Percentiles rank a stretch among this genome's conserved stretches.
Conservation (phyloP, 2,113 vertebrate genomes). For the Maccullochella peelii region DNA sequence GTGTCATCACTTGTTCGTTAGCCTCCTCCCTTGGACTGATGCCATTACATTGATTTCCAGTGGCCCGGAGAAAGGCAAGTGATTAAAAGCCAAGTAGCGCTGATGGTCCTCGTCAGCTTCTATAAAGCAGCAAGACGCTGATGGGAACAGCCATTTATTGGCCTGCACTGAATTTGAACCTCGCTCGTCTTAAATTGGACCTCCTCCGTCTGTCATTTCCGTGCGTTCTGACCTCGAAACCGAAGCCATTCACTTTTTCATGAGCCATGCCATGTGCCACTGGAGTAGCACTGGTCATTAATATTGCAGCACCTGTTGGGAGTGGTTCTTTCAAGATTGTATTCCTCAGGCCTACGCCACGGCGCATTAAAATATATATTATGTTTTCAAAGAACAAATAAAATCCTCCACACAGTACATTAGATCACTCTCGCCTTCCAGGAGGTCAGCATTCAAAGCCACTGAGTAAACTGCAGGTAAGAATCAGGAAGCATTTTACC, state of each 20-base stretch:
- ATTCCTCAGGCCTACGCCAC: slow-evolving; percentile 60
- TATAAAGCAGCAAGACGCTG: slow-evolving; percentile 38
- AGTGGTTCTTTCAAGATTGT: slow-evolving; percentile 73
- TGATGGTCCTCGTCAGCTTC: slow-evolving; percentile 51
- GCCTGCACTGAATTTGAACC: slow-evolving; percentile 65
- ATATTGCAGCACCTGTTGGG: slow-evolving; percentile 82
- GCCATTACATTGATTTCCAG: slow-evolving; percentile 56
- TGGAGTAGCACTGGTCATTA: slow-evolving; percentile 71
- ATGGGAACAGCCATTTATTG: slow-evolving; percentile 40
- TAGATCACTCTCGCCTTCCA: slow-evolving; percentile 66
- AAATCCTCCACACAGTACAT: slow-evolving; percentile 64
- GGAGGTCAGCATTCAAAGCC: slow-evolving; percentile 61
- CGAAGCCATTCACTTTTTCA: slow-evolving; percentile 75
- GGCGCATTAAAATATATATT: slow-evolving; percentile 79
- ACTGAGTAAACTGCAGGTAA: slow-evolving; percentile 64
- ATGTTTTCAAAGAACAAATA: slow-evolving; percentile 77
- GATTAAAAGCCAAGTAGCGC: slow-evolving; percentile 70
- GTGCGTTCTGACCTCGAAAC: slow-evolving; percentile 62
- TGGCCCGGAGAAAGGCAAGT: slow-evolving; percentile 31
- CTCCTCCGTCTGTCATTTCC: slow-evolving; percentile 54
- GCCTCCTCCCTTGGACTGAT: neutral
- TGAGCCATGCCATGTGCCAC: slow-evolving; percentile 59
- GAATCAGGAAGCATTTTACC: slow-evolving; percentile 65
- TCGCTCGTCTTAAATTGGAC: slow-evolving; percentile 45
- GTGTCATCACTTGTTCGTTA: neutral